Evolutionary conservation across 2,797 vertebrate genomes (phyloP).

Genomic region (Ambastaia sidthimunki): DNA sequence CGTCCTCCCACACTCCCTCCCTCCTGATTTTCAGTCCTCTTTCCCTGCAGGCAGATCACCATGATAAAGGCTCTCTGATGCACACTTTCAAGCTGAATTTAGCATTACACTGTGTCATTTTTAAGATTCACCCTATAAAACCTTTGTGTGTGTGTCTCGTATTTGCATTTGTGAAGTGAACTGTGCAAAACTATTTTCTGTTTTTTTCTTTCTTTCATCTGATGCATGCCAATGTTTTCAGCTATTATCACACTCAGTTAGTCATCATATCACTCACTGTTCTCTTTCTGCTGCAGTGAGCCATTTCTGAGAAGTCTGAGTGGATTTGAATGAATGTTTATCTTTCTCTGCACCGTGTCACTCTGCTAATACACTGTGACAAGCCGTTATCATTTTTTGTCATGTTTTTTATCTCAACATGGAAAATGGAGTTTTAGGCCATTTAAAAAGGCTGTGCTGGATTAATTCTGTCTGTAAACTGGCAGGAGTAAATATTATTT

Average conservation of each 20-base stretch:
- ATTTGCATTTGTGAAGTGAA: background rate
- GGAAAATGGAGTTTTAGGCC: constrained; percentile 8
- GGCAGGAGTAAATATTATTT: constrained; percentile 46
- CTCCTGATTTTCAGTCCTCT: background rate
- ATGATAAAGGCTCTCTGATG: constrained; percentile 9
- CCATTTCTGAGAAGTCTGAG: background rate
- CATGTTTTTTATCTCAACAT: background rate
- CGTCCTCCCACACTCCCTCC: background rate
- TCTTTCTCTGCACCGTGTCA: constrained; percentile 66
- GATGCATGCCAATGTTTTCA: constrained; percentile 12
- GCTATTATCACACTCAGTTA: constrained; percentile 6
- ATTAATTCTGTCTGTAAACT: constrained; percentile 28
- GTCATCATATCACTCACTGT: constrained; percentile 8
- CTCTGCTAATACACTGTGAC: constrained; percentile 68
- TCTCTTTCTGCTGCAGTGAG: constrained; percentile 13
- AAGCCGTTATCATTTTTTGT: constrained; percentile 58
- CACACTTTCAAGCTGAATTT: background rate
- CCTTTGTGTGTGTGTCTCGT: background rate
- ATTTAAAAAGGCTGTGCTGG: background rate
- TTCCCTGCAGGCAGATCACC: background rate
- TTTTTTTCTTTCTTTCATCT: constrained; percentile 20
- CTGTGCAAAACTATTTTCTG: background rate
- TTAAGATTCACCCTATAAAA: constrained; percentile 6
- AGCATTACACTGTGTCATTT: background rate
- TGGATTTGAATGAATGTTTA: constrained; percentile 63